Evolutionary conservation across 2,797 vertebrate genomes (phyloP), one percentile per base, ranked within the genome.

Genomic region (Podarcis siculus): DNA sequence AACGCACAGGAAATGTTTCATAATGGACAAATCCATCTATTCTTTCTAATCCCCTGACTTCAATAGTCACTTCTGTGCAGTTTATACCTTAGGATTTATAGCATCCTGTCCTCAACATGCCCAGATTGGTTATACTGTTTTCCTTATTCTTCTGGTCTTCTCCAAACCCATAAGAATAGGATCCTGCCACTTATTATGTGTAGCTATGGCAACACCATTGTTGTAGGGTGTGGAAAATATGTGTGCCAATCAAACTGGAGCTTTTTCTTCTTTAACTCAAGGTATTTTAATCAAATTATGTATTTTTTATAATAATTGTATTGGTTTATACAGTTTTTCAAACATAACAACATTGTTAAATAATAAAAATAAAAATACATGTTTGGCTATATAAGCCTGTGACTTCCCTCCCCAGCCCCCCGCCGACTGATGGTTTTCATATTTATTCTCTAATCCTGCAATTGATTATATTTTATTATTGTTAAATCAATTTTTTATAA

Each of bases 81-180:
- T 1, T 0, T 3, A 71, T 2, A 0, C 0, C 71, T 75, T 71
- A 45, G 12, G 19, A 19, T 69, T 45, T 55, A 71, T 37, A 25
- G 25, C 21, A 55, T 37, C 12, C 42, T 12, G 7, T 9, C 32
- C 27, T 55, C 19, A 64, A 69, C 42, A 82, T 1, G 21, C 25
- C 39, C 64, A 0, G 5, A n/a, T 32, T 85, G n/a, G 35, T 78
- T 78, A 66, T 9, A 23, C 8, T 10, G 32, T 25, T 21, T 64
- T 76, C 55, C n/a, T 73, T 30, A 76, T 7, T 5, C 15, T 17
- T 75, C 72, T 37, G 42, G n/a, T 13, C 39, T 71, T 71, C 21
- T 35, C 3, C 42, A 73, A 27, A 25, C 45, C 32, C 8, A 58
- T 55, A 49, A 32, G 45, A 55, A 9, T 39, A 30, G 4, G 17